Base-by-base conservation (phyloP, 1,140 invertebrate species). In the Tenebrio molitor region DNA sequence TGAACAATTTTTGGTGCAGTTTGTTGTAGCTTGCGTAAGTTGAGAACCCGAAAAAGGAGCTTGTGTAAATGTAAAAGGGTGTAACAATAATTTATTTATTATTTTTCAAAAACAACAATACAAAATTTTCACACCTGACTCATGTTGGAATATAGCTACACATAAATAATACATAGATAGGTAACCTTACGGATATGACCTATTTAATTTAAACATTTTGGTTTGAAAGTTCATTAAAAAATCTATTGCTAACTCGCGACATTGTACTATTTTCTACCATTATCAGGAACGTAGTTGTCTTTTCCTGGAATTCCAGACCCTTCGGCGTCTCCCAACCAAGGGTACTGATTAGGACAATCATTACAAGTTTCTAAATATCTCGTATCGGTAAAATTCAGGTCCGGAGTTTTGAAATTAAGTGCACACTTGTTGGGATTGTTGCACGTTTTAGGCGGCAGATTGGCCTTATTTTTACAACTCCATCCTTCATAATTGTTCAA, bases 331-430 rank as follows among this genome's bases (percentile, higher is more conserved):
- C 93, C 93, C 8, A 94, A 80, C 94, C 93, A 95, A 2, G 93
- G 93, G 83, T 94, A 95, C 82, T 91, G 91, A 70, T 91, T 92
- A 19, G 95, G 95, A 81, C 95, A 97, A 71, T 94, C 92, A 50
- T 84, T 87, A 81, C 95, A 97, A 1, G 95, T 95, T 80, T 94
- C 91, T 89, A 97, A 89, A 81, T 97, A 96, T 80, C 94, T 90
- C 1, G 91, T 93, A 67, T 92, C 88, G 5, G 92, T 92, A 74
- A 93, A 87, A 83, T 94, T 94, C 10, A 88, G 85, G 68, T 91
- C 89, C 46, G 90, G 86, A 23, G 89, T 88, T 78, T 91, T 94
- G 81, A 96, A 95, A 34, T 90, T 86, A 16, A 96, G 84, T 12
- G 93, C 92, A 80, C 95, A 97, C 75, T 93, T 95, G 78, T 93